phyloP scores from a whole-genome alignment of 1,140 invertebrate genomes.

The Olivierus martensii region DNA sequence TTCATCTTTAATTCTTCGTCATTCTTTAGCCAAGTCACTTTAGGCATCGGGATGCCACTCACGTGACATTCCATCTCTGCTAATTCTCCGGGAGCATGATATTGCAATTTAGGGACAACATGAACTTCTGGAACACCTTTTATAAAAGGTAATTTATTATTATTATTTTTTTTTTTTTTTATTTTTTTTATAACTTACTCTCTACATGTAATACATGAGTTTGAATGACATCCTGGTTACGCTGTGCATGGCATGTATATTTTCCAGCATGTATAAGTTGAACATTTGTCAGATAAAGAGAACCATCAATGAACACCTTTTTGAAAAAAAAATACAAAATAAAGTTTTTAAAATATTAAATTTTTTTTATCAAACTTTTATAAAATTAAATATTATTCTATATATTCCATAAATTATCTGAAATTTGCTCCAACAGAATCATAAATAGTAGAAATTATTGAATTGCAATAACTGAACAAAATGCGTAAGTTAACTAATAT shows the following conservation, averaged over 20 bases:
- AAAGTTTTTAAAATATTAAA: not conserved
- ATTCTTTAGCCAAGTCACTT: conserved; percentile 56
- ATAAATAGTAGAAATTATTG: too few species aligned
- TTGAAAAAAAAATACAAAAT: not conserved
- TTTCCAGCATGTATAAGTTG: conserved; percentile 63
- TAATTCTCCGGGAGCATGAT: conserved; percentile 46
- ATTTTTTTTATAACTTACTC: conserved; percentile 42
- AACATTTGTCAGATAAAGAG: conserved; percentile 56
- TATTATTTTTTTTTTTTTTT: too few species aligned
- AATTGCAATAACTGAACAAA: too few species aligned
- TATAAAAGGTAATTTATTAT: not conserved
- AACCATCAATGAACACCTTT: conserved; percentile 54
- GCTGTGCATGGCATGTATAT: conserved; percentile 61
- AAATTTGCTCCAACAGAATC: too few species aligned
- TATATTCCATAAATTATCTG: too few species aligned
- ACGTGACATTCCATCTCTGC: conserved; percentile 53
- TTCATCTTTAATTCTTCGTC: conserved; percentile 45
- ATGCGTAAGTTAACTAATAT: too few species aligned
- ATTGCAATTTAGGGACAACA: conserved; percentile 51
- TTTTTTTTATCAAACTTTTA: too few species aligned
- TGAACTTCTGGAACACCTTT: conserved; percentile 50
- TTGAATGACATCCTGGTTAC: conserved; percentile 57
- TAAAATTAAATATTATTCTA: too few species aligned
- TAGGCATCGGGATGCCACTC: conserved; percentile 42
- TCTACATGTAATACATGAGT: conserved; percentile 59